phyloP scores from a whole-genome alignment of 2,888 invertebrate genomes.

The Anoncus sp. region DNA sequence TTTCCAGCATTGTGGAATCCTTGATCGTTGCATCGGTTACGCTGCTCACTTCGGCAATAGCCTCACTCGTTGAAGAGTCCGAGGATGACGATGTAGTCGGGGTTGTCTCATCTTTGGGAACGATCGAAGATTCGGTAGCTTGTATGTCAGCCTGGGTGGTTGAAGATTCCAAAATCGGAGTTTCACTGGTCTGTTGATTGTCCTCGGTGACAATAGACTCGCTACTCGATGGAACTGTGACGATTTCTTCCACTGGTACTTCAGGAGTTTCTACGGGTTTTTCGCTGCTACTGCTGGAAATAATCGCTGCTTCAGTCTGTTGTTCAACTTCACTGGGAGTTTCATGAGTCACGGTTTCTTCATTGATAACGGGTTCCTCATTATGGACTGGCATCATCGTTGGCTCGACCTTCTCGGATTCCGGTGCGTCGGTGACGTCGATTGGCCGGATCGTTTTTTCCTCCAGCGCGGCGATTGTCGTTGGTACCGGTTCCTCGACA shows the following conservation, averaged over 20 bases:
- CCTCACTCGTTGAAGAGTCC: constrained; percentile 1
- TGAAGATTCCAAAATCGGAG: constrained; percentile 23
- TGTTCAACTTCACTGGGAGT: constrained; percentile 43
- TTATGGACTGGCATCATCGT: constrained; percentile 12
- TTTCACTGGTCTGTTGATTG: no score
- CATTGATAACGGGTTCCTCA: constrained; percentile 42
- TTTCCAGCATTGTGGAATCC: constrained; percentile 36
- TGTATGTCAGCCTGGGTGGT: constrained; percentile 40
- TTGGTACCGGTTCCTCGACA: constrained; percentile 18
- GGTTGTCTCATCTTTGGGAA: constrained; percentile 38
- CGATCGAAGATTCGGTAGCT: constrained; percentile 36
- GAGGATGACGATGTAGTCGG: constrained; percentile 23
- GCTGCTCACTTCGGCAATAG: constrained; percentile 20
- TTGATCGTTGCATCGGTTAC: constrained; percentile 25
- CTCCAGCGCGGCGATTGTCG: neutral
- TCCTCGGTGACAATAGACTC: constrained; percentile 10
- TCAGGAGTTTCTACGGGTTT: constrained; percentile 37
- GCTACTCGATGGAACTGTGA: neutral
- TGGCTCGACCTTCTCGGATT: constrained; percentile 13
- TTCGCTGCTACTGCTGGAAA: constrained; percentile 24
- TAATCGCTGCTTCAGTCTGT: constrained; percentile 47
- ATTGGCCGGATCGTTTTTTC: constrained; percentile 1
- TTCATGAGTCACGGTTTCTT: constrained; percentile 51
- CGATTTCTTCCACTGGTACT: constrained; percentile 26
- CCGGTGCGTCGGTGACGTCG: constrained; percentile 21